Evolutionary conservation across 2,797 vertebrate genomes (phyloP).

Genomic region (Smutsia temminckii): DNA sequence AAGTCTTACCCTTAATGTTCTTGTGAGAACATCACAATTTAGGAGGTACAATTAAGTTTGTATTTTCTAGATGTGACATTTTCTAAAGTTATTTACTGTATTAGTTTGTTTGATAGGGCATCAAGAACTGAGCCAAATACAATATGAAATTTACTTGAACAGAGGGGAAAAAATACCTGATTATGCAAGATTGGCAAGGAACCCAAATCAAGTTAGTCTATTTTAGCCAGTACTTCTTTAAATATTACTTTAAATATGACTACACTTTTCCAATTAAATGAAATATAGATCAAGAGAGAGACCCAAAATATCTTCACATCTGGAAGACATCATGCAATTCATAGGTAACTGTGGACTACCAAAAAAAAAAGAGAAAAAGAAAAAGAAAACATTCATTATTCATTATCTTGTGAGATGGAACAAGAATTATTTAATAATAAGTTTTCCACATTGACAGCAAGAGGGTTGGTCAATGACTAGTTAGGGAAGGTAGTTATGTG

Average conservation of each 20-base stretch:
- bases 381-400: neutral
- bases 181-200: neutral
- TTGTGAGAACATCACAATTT: conserved; percentile 24
- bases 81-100: conserved; percentile 39
- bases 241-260: neutral
- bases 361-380: neutral
- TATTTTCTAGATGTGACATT: conserved; percentile 39
- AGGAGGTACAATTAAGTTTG: conserved; percentile 20
- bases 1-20: conserved; percentile 16
- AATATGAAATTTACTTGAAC: conserved; percentile 22
- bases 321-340: neutral
- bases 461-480: neutral
- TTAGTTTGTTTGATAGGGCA: conserved; percentile 51
- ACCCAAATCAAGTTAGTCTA: neutral
- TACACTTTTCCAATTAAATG: neutral
- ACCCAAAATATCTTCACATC: neutral
- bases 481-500: neutral
- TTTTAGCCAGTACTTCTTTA: neutral
- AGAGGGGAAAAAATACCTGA: neutral
- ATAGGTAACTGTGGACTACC: neutral
- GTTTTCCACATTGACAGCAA: neutral
- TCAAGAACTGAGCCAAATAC: conserved; percentile 10
- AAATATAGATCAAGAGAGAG: neutral
- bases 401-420: neutral
- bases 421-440: neutral